These are phyloP conservation scores for Campoplex nolae DNA, from an alignment of 2,888 invertebrate species.

Conservation along the genomic window DNA sequence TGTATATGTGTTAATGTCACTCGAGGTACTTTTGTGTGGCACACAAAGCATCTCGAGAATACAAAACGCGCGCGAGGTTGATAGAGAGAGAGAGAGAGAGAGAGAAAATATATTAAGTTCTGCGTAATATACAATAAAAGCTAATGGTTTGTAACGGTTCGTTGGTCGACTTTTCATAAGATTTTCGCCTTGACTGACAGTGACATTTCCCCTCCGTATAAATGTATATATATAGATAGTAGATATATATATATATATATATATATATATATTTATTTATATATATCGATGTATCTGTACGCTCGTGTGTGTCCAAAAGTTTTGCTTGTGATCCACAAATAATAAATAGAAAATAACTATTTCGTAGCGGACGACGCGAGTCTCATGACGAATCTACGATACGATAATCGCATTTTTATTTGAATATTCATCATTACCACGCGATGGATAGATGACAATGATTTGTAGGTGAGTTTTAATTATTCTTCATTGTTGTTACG, in stretches of 20 bases:
- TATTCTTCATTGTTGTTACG: not conserved
- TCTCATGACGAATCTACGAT: slow-evolving; percentile 25
- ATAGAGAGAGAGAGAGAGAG: not conserved
- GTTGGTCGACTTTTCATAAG: slow-evolving; percentile 3
- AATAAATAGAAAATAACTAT: slow-evolving; percentile 15
- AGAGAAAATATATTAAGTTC: not conserved
- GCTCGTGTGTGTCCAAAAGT: not conserved
- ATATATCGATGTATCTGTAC: not conserved
- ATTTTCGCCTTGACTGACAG: slow-evolving; percentile 10
- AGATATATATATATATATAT: slow-evolving; percentile 14
- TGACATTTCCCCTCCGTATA: slow-evolving; percentile 10
- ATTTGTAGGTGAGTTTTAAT: slow-evolving; percentile 46
- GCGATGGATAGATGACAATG: slow-evolving; percentile 61
- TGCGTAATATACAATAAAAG: slow-evolving; percentile 11
- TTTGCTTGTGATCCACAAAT: slow-evolving; percentile 2
- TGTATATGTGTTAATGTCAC: slow-evolving; percentile 35
- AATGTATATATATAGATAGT: not conserved
- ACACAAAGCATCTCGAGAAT: not conserved
- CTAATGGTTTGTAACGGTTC: slow-evolving; percentile 1
- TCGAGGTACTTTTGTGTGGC: slow-evolving; percentile 22
- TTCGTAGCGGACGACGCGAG: slow-evolving; percentile 54
- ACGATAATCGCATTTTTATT: not conserved
- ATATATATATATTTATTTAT: not conserved
- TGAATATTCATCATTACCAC: slow-evolving; percentile 39
- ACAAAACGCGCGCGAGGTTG: slow-evolving; percentile 5